Conservation (phyloP, 2,888 invertebrate genomes). For the Nomada goodeniana region DNA sequence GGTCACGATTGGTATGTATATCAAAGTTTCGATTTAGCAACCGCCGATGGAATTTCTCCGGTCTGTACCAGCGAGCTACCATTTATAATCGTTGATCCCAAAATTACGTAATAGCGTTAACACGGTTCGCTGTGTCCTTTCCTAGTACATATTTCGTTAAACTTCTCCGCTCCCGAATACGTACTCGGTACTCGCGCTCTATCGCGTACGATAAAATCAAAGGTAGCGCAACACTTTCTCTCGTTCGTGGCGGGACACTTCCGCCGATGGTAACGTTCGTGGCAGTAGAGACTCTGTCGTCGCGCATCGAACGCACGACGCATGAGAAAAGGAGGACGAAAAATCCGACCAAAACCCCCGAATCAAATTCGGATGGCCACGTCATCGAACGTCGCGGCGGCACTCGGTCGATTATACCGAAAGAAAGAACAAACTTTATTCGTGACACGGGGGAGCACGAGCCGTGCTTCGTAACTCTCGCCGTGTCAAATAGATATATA, state of each 20-base stretch:
- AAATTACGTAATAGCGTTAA: slow-evolving; percentile 52
- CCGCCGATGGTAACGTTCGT: slow-evolving; percentile 25
- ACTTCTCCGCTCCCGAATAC: slow-evolving; percentile 18
- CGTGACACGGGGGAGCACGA: slow-evolving; percentile 2
- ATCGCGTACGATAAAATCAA: slow-evolving; percentile 7
- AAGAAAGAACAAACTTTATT: slow-evolving; percentile 14
- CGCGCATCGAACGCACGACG: slow-evolving; percentile 29
- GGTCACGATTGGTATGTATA: slow-evolving; percentile 51
- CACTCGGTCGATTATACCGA: background rate
- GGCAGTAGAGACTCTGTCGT: slow-evolving; percentile 60
- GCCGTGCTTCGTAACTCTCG: slow-evolving; percentile 34
- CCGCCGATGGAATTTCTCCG: background rate
- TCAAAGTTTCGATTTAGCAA: background rate
- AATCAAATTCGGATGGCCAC: background rate
- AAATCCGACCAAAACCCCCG: background rate
- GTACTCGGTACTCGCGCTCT: slow-evolving; percentile 4
- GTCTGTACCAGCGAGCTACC: slow-evolving; percentile 22
- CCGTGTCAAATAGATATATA: slow-evolving; percentile 34
- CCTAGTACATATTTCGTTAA: slow-evolving; percentile 3
- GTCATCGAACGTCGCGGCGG: background rate
- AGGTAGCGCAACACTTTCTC: slow-evolving; percentile 3
- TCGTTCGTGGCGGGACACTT: slow-evolving; percentile 30
- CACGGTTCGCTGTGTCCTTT: slow-evolving; percentile 17
- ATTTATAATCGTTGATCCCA: slow-evolving; percentile 62
- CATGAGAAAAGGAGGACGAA: slow-evolving; percentile 28